Base-by-base conservation (phyloP, 1,140 invertebrate species). In the Stegodyphus mimosarum region DNA sequence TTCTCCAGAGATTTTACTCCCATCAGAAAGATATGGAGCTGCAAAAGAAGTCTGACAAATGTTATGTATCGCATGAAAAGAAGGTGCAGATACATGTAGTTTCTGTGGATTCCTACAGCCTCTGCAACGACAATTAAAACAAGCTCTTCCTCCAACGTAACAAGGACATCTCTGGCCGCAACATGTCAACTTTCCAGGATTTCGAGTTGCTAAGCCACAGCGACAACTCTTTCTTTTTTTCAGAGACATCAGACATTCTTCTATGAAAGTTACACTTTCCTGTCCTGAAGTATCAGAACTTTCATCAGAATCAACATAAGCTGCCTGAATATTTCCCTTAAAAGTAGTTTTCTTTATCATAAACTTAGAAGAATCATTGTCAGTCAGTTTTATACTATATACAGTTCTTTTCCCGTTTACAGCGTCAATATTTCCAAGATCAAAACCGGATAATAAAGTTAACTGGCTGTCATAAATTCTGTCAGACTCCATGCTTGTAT, bases 161-260 rank as follows among this genome's bases (percentile, higher is more conserved):
- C 96, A 98, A 0, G 96, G 95, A 92, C 96, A 98, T 86, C 96
- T 92, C 90, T 97, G 96, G 5, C 96, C 96, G 90, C 96, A 96
- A 91, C 96, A 98, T 0, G 96, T 97, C 72, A 97, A 90, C 90
- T 96, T 97, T 11, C 95, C 96, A 13, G 96, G 96, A 86, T 94
- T 94, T 7, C 94, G 92, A 1, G 96, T 96, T 17, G 95, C 95
- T 91, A 96, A 95, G n/a, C 96, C 96, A 92, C 96, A 97, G 86
- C 96, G 92, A 90, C 96, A 98, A 11, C 95, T 95, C 75, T 89
- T 89, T n/a, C 74, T 85, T 33, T 78, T 78, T 13, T 17, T 10
- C 9, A 72, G 7, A 13, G 70, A 72, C n/a, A 17, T 48, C 10
- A 51, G 6, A 13, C 33, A 50, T 50, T 72, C 70, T 50, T 50